A percentile compares a stretch with the other conserved stretches of the same genome.
Conservation (phyloP, 2,797 vertebrate species). For the Poeciliopsis presidionis region DNA sequence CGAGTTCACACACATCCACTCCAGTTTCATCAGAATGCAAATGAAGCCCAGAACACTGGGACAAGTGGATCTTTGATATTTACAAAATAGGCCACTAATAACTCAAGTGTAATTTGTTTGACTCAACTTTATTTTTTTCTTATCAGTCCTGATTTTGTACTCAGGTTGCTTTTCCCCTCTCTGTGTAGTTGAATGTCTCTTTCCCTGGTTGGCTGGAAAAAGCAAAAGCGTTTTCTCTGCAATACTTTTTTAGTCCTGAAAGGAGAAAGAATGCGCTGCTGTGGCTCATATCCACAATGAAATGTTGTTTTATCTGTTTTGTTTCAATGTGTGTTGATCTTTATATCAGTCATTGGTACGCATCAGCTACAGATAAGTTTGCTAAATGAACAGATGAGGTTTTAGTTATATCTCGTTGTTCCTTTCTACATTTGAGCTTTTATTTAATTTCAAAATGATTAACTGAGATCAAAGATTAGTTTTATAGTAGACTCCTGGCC, state of each 20-base stretch:
- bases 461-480: background rate
- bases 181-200: slow-evolving; percentile 45
- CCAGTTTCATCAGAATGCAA: slow-evolving; percentile 99
- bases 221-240: slow-evolving; percentile 47
- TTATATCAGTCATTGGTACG: background rate
- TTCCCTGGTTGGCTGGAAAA: slow-evolving; percentile 45
- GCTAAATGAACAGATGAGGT: background rate
- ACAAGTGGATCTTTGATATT: slow-evolving; percentile 99
- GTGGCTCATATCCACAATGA: slow-evolving; percentile 27
- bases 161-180: background rate
- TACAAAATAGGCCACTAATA: slow-evolving; percentile 99
- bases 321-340: background rate
- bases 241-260: slow-evolving; percentile 32
- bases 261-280: background rate
- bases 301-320: slow-evolving; percentile 12
- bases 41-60: slow-evolving; percentile 91
- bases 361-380: background rate
- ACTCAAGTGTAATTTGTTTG: slow-evolving; percentile 94
- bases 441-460: background rate
- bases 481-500: background rate
- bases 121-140: slow-evolving; percentile 92
- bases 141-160: slow-evolving; percentile 60
- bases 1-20: slow-evolving; percentile 96
- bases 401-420: background rate
- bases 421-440: background rate